A percentile compares a stretch with the other conserved stretches of the same genome.
Evolutionary conservation across 2,797 vertebrate species (phyloP).

Genomic region (Hyperoplus immaculatus): DNA sequence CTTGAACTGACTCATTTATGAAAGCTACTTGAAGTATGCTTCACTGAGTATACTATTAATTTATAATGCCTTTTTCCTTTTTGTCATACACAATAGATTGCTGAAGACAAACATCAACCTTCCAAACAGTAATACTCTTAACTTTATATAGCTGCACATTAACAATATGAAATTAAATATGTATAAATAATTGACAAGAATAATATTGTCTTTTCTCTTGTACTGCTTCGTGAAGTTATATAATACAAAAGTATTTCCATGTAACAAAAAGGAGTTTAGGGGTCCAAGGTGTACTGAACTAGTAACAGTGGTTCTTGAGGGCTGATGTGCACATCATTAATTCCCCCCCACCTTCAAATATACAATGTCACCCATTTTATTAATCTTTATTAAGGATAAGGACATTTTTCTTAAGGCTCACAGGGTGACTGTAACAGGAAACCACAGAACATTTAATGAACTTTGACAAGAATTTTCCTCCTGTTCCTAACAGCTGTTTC

Average conservation of each 20-base stretch:
- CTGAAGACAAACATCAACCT: conserved; percentile 79
- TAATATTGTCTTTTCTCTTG: conserved; percentile 60
- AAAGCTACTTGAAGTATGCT: conserved; percentile 69
- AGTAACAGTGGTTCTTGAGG: conserved; percentile 74
- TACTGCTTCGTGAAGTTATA: conserved; percentile 65
- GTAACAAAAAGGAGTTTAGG: conserved; percentile 68
- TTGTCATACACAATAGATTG: conserved; percentile 75
- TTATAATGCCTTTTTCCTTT: conserved; percentile 64
- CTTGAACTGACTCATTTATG: conserved; percentile 71
- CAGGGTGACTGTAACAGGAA: conserved; percentile 75
- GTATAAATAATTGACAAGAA: conserved; percentile 77
- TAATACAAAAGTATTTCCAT: conserved; percentile 67
- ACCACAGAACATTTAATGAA: conserved; percentile 72
- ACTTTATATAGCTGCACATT: conserved; percentile 84
- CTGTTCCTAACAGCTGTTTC: conserved; percentile 40
- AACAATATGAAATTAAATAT: conserved; percentile 75
- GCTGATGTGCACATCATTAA: conserved; percentile 63
- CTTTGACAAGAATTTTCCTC: conserved; percentile 40
- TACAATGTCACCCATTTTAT: conserved; percentile 52
- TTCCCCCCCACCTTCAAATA: conserved; percentile 54
- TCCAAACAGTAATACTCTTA: conserved; percentile 80
- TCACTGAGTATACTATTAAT: conserved; percentile 63
- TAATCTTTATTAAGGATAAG: conserved; percentile 50
- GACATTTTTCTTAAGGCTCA: conserved; percentile 73
- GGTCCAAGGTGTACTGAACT: conserved; percentile 77